Conservation (phyloP, 2,888 invertebrate species). For the Pteria penguin region DNA sequence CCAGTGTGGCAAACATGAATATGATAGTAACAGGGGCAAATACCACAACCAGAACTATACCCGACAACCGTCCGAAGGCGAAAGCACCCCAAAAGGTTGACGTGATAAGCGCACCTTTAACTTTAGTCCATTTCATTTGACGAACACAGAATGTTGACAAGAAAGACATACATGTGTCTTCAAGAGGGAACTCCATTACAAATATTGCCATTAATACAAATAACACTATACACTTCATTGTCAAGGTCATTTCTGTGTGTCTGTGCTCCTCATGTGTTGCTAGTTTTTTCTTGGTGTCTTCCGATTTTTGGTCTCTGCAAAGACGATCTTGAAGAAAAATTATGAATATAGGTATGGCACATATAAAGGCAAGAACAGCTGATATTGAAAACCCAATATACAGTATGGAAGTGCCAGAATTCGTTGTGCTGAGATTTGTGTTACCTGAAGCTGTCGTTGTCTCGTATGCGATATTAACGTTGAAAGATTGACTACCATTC, state of each 20-base stretch:
- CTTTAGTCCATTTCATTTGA: slow-evolving; percentile 71
- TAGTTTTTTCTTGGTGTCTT: slow-evolving; percentile 3
- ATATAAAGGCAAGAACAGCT: slow-evolving; percentile 40
- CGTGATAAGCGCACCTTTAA: slow-evolving; percentile 73
- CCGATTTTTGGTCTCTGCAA: background rate
- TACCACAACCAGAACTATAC: slow-evolving; percentile 77
- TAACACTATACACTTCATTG: slow-evolving; percentile 41
- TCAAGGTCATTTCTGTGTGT: slow-evolving; percentile 46
- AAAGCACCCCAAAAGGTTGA: slow-evolving; percentile 80
- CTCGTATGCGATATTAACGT: background rate
- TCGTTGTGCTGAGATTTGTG: background rate
- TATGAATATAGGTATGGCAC: slow-evolving; percentile 51
- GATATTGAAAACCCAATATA: slow-evolving; percentile 50
- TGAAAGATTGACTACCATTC: background rate
- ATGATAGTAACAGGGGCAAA: slow-evolving; percentile 77
- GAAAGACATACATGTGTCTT: slow-evolving; percentile 79
- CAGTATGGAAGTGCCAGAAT: slow-evolving; percentile 11
- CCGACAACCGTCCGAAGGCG: slow-evolving; percentile 75
- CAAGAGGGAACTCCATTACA: slow-evolving; percentile 69
- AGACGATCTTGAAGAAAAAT: slow-evolving; percentile 38
- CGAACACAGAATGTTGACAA: slow-evolving; percentile 77
- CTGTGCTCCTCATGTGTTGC: slow-evolving; percentile 35
- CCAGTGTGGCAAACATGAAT: slow-evolving; percentile 60
- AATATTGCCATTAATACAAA: slow-evolving; percentile 46
- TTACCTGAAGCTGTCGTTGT: background rate